Base-by-base conservation (phyloP, 2,797 vertebrate species). In the Enteromius argenteus region DNA sequence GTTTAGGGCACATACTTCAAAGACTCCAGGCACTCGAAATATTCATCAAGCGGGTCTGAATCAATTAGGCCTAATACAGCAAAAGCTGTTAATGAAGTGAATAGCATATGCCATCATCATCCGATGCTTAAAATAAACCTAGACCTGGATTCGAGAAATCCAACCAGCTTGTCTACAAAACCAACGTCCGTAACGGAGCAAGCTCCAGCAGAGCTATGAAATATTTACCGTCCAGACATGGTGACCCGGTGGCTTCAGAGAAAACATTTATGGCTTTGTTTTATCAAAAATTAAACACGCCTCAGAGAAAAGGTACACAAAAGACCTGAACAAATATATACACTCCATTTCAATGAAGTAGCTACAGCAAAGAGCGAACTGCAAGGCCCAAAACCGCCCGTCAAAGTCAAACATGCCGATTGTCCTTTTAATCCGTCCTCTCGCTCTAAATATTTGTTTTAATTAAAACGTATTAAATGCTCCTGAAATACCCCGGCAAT, bases 391-490 rank as follows among this genome's bases (percentile, higher is more conserved):
- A 77, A 84, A 51, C 27, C 49, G 46, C 46, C 32, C 27, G 69
- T 79, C 39, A 35, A 53, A 84, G 64, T 84, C 68, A 39, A 32
- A 66, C 75, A 62, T 44, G n/a, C 67, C 6, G 23, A 46, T 37
- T 76, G 62, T 80, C 81, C 44, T 49, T n/a, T 39, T 46, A 87
- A 87, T 62, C 71, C 58, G 56, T 79, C 71, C 27, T 68, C 79
- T 79, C 46, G 51, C 62, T 86, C 19, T 32, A 73, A 87, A 87
- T 89, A 88, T 87, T 87, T 87, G 83, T 84, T 90, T 91, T 80
- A 81, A 91, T 85, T 89, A 81, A 86, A 89, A 84, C 32, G 49
- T 86, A 86, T 84, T 83, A 89, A 90, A 88, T 85, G 83, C 87
- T 75, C 53, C 83, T 88, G 86, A 89, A 78, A 84, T 86, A 86